phyloP scores from a whole-genome alignment of 2,797 vertebrate species.

The Chelonia mydas region DNA sequence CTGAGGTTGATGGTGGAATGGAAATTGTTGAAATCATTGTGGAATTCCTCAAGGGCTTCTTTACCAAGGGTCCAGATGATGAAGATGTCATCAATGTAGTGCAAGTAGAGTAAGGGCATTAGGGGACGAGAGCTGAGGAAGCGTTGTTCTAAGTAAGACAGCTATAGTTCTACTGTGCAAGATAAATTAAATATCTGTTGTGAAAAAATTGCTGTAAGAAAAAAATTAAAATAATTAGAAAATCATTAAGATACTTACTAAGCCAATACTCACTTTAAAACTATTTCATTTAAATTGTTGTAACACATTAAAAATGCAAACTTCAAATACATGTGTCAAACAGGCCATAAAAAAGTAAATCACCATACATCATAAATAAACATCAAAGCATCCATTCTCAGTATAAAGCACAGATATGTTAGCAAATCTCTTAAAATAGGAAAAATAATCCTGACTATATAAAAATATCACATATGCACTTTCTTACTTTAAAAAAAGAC shows the following conservation, averaged over 20 bases:
- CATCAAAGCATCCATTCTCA: slow-evolving; percentile 42
- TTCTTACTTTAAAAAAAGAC: neutral
- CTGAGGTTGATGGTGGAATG: no score
- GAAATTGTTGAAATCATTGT: no score
- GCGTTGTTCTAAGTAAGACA: no score
- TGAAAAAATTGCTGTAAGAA: neutral
- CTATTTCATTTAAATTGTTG: neutral
- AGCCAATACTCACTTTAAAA: neutral
- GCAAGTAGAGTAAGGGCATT: no score
- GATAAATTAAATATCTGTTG: neutral
- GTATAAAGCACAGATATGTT: slow-evolving; percentile 1
- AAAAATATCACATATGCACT: neutral
- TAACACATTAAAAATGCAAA: neutral
- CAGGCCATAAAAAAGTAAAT: slow-evolving; percentile 28
- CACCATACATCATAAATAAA: slow-evolving; percentile 11
- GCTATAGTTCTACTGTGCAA: neutral
- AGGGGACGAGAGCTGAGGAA: no score
- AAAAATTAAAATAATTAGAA: neutral
- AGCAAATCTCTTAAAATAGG: neutral
- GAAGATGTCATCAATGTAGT: no score
- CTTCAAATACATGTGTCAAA: slow-evolving; percentile 48
- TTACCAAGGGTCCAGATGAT: no score
- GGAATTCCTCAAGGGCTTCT: no score
- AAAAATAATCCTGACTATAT: neutral
- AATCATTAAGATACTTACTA: neutral